Conservation (phyloP, 1,140 invertebrate species). For the Drosophila sulfurigaster region DNA sequence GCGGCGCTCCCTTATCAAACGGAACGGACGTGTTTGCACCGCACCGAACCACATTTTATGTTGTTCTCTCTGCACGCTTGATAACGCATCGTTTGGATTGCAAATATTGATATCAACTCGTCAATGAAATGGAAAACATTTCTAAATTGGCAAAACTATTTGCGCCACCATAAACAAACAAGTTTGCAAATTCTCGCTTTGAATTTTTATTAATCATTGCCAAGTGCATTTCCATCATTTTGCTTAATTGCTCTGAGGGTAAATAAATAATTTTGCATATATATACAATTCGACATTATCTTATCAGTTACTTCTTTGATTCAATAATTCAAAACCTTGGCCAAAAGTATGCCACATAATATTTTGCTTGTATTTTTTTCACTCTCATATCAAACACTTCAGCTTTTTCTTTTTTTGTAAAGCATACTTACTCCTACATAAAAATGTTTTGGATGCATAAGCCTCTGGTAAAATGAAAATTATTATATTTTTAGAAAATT, state of each 20-base stretch:
- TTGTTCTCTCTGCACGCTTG: background rate
- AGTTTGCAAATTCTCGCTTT: background rate
- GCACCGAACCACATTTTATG: conserved; percentile 27
- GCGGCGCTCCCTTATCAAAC: conserved; percentile 14
- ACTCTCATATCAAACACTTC: background rate
- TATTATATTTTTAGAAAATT: too few species aligned
- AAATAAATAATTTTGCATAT: background rate
- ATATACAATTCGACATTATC: background rate
- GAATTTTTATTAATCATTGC: background rate
- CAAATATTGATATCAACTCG: conserved; percentile 16
- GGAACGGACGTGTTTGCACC: background rate
- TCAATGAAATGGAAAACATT: conserved; percentile 11
- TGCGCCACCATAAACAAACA: too few species aligned
- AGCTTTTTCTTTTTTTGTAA: background rate
- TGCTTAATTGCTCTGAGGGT: background rate
- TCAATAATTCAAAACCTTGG: background rate
- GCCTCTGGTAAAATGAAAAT: too few species aligned
- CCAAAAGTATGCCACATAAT: conserved; percentile 28
- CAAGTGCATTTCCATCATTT: background rate
- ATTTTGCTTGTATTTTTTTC: too few species aligned
- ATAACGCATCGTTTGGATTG: conserved; percentile 23
- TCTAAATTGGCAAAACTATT: conserved; percentile 7
- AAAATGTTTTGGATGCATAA: too few species aligned
- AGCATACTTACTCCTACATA: conserved; percentile 12
- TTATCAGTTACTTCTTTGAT: background rate